These are phyloP conservation scores for Morone saxatilis DNA, from an alignment of 2,113 vertebrate species.

Conservation along the genomic window DNA sequence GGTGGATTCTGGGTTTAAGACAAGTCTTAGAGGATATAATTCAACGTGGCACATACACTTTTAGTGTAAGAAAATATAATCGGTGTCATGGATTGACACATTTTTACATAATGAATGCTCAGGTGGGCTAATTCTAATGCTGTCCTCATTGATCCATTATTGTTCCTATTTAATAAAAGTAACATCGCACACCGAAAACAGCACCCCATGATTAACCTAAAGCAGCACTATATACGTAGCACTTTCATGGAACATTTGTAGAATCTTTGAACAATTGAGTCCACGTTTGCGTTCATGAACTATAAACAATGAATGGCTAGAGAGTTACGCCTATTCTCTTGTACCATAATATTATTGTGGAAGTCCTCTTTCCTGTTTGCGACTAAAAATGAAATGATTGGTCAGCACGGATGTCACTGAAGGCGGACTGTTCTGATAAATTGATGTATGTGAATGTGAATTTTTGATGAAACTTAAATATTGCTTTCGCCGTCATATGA, in stretches of 20 bases:
- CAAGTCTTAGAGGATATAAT: slow-evolving; percentile 24
- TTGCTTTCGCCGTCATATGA: slow-evolving; percentile 37
- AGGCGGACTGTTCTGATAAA: slow-evolving; percentile 5
- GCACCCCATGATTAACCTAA: background rate
- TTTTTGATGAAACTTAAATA: slow-evolving; percentile 48
- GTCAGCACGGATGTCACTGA: slow-evolving; percentile 8
- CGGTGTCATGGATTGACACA: background rate
- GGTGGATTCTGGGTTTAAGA: slow-evolving; percentile 12
- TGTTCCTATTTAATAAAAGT: slow-evolving; percentile 17
- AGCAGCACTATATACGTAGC: slow-evolving; percentile 47
- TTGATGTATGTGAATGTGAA: slow-evolving; percentile 60
- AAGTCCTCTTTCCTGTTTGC: slow-evolving; percentile 46
- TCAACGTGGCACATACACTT: slow-evolving; percentile 9
- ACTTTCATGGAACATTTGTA: slow-evolving; percentile 48
- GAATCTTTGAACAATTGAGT: background rate
- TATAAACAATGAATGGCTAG: slow-evolving; percentile 24
- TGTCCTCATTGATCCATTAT: background rate
- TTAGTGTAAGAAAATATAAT: background rate
- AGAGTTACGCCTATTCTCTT: slow-evolving; percentile 1
- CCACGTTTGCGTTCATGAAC: slow-evolving; percentile 30
- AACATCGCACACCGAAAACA: background rate
- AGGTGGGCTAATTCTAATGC: slow-evolving; percentile 7
- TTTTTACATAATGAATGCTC: background rate
- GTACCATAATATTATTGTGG: slow-evolving; percentile 41
- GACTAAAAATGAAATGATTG: slow-evolving; percentile 14